phyloP scores from a whole-genome alignment of 2,797 vertebrate genomes.

The Lagocephalus sceleratus region DNA sequence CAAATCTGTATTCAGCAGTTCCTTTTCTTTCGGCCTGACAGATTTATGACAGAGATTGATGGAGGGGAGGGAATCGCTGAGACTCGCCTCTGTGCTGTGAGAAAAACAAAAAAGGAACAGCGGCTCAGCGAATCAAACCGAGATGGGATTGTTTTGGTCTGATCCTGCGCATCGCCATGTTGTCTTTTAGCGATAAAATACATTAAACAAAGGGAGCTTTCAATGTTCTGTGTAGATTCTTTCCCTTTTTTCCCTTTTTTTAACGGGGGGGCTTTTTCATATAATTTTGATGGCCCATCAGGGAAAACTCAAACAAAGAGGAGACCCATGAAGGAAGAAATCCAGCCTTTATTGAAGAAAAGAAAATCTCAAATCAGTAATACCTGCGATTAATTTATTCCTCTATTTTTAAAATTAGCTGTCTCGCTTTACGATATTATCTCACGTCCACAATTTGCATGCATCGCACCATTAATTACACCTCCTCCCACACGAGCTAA shows the following conservation, averaged over 20 bases:
- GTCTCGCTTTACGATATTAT: neutral
- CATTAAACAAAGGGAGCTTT: no score
- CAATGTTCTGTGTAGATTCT: neutral
- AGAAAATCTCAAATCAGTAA: neutral
- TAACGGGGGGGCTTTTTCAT: no score
- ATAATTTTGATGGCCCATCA: no score
- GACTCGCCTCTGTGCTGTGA: constrained; percentile 52
- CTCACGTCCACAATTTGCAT: neutral
- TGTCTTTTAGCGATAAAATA: constrained; percentile 12
- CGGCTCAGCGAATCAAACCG: constrained; percentile 44
- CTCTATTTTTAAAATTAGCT: neutral
- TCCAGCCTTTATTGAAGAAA: no score
- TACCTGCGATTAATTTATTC: neutral
- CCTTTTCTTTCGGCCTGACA: constrained; percentile 75
- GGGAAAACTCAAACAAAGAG: no score
- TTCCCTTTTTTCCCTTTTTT: neutral
- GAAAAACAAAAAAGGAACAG: constrained; percentile 55
- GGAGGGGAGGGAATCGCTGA: constrained; percentile 65
- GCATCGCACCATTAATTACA: neutral
- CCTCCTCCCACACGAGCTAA: neutral
- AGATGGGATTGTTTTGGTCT: constrained; percentile 28
- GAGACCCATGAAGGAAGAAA: neutral
- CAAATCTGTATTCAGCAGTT: constrained; percentile 77
- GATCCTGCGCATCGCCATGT: constrained; percentile 11
- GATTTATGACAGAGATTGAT: constrained; percentile 83